Evolutionary conservation across 2,888 invertebrate genomes (phyloP).

Genomic region (Erebia palarica): DNA sequence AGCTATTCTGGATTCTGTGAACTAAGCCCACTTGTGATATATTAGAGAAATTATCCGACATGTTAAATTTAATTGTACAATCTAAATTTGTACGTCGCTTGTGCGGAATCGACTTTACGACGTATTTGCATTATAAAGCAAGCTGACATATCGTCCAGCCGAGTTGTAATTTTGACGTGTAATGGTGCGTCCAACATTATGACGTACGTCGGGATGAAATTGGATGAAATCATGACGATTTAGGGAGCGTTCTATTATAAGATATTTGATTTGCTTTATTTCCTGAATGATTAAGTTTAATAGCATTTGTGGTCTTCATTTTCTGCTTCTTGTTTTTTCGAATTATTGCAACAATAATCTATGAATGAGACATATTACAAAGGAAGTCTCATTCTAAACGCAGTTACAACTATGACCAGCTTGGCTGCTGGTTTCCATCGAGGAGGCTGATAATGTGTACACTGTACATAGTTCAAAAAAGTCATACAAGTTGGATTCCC

Average conservation of each 20-base stretch:
- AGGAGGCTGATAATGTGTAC: no score
- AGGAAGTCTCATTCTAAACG: no score
- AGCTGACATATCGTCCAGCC: constrained; percentile 64
- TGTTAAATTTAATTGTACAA: constrained; percentile 52
- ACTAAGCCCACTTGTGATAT: constrained; percentile 30
- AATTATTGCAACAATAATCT: no score
- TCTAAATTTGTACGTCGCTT: constrained; percentile 55
- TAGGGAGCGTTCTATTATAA: constrained; percentile 58
- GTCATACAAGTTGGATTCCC: no score
- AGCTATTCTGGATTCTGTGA: not conserved
- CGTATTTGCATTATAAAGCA: constrained; percentile 72
- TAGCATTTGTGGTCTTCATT: not conserved
- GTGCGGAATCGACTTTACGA: constrained; percentile 63
- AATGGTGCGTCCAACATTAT: constrained; percentile 71
- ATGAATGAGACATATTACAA: no score
- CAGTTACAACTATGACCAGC: no score
- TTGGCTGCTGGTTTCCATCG: no score
- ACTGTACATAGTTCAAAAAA: no score
- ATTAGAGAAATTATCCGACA: constrained; percentile 40
- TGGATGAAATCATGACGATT: constrained; percentile 56
- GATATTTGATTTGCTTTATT: constrained; percentile 36
- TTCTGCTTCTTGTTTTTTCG: no score
- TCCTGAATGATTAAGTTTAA: constrained; percentile 18
- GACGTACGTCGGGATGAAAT: constrained; percentile 55
- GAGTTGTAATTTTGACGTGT: constrained; percentile 72